phyloP scores from a whole-genome alignment of 2,888 invertebrate genomes.

The Drosophila monieri region DNA sequence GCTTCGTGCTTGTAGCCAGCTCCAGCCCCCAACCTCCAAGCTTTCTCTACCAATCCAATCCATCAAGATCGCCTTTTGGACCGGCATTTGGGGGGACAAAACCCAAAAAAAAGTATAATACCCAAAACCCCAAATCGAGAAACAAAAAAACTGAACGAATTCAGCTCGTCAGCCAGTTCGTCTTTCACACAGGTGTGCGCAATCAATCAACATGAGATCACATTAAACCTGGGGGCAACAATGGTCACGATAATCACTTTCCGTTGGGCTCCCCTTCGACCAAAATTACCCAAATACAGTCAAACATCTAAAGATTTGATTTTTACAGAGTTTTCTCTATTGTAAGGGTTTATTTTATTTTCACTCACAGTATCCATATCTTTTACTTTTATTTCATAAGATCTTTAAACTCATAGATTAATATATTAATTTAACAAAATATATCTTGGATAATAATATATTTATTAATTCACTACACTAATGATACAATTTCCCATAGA shows the following conservation, averaged over 20 bases:
- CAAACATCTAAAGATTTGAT: not conserved
- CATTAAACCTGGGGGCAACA: slow-evolving; percentile 72
- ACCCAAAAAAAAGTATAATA: slow-evolving; percentile 10
- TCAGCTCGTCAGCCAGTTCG: slow-evolving; percentile 27
- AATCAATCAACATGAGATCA: slow-evolving; percentile 79
- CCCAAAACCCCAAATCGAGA: slow-evolving; percentile 9
- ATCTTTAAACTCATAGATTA: too few species aligned
- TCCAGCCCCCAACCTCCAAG: slow-evolving; percentile 18
- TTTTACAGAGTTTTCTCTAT: not conserved
- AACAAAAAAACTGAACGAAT: slow-evolving; percentile 34
- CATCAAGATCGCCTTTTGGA: slow-evolving; percentile 34
- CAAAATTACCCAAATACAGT: slow-evolving; percentile 16
- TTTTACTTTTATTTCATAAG: too few species aligned
- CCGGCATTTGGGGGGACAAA: slow-evolving; percentile 21
- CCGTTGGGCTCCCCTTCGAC: slow-evolving; percentile 23
- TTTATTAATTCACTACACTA: too few species aligned
- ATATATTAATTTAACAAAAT: too few species aligned
- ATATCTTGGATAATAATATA: too few species aligned
- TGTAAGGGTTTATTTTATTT: not conserved
- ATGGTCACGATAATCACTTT: slow-evolving; percentile 68
- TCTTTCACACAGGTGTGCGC: slow-evolving; percentile 73
- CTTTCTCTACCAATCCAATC: slow-evolving; percentile 35
- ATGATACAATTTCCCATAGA: too few species aligned
- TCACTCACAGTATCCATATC: too few species aligned
- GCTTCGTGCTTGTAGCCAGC: slow-evolving; percentile 2